Percentiles rank a stretch among this genome's conserved stretches.
phyloP scores from a whole-genome alignment of 2,797 vertebrate genomes.

The Anguilla megastoma region DNA sequence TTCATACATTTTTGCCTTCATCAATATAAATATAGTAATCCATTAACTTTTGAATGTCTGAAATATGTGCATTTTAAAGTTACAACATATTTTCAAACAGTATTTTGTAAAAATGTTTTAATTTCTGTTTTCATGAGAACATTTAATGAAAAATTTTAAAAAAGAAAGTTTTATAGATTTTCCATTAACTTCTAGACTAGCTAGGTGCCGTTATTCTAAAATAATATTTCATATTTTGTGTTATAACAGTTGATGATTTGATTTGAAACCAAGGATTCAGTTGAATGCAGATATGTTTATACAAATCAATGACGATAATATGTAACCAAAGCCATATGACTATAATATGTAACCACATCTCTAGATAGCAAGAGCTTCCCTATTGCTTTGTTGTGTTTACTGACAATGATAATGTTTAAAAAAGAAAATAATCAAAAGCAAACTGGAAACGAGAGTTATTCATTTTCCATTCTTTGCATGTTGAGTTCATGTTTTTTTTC shows the following conservation, averaged over 20 bases:
- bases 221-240: background rate
- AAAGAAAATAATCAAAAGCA: too few relatives aligned
- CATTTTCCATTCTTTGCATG: too few relatives aligned
- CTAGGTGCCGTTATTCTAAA: too few relatives aligned
- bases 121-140: background rate
- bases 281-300: background rate
- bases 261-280: background rate
- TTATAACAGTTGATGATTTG: background rate
- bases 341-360: too few relatives aligned
- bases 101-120: background rate
- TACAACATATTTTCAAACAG: background rate
- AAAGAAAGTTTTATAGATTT: too few relatives aligned
- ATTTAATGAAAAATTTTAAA: background rate
- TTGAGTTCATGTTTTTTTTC: too few relatives aligned
- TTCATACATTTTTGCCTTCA: background rate
- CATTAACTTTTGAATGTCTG: too few relatives aligned
- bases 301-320: background rate
- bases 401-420: background rate
- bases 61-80: too few relatives aligned
- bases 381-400: background rate
- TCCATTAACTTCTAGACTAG: too few relatives aligned
- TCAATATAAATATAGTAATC: too few relatives aligned
- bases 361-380: background rate
- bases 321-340: background rate
- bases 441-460: too few relatives aligned